Evolutionary conservation across 2,113 vertebrate genomes (phyloP).

Genomic region (Oophaga pumilio): DNA sequence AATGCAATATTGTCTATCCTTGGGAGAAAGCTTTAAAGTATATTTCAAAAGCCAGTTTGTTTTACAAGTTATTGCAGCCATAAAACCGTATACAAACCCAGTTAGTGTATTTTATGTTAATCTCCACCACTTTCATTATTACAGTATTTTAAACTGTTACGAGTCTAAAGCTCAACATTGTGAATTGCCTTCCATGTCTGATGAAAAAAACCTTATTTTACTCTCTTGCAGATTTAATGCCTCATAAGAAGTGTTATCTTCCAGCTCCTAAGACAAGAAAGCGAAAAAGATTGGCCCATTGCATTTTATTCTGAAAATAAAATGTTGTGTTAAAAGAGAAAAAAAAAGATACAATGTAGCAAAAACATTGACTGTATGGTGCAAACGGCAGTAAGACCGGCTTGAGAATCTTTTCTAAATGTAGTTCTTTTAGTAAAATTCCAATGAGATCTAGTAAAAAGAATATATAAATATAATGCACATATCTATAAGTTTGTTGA

Average conservation of each 20-base stretch:
- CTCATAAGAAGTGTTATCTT: slow-evolving; percentile 54
- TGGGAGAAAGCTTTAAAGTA: slow-evolving; percentile 23
- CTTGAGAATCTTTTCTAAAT: neutral
- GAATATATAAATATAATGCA: neutral
- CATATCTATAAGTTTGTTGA: neutral
- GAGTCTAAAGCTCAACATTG: slow-evolving; percentile 16
- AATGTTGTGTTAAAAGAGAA: slow-evolving; percentile 36
- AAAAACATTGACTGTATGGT: neutral
- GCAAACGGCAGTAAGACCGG: neutral
- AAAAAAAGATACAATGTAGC: neutral
- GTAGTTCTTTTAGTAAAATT: neutral
- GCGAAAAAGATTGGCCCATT: slow-evolving; percentile 47
- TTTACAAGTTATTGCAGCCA: slow-evolving; percentile 49
- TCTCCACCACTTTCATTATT: slow-evolving; percentile 55
- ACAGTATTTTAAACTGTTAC: slow-evolving; percentile 53
- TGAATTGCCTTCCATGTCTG: slow-evolving; percentile 33
- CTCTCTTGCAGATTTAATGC: slow-evolving; percentile 49
- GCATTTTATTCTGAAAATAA: slow-evolving; percentile 56
- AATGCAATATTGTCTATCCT: slow-evolving; percentile 21
- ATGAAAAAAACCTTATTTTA: slow-evolving; percentile 46
- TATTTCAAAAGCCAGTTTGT: slow-evolving; percentile 49
- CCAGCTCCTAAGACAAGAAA: slow-evolving; percentile 47
- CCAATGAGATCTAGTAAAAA: slow-evolving; percentile 15
- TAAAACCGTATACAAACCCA: slow-evolving; percentile 49
- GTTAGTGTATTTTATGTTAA: slow-evolving; percentile 58